Base-by-base conservation (phyloP, 2,113 vertebrate genomes). In the Tupaia chinensis region DNA sequence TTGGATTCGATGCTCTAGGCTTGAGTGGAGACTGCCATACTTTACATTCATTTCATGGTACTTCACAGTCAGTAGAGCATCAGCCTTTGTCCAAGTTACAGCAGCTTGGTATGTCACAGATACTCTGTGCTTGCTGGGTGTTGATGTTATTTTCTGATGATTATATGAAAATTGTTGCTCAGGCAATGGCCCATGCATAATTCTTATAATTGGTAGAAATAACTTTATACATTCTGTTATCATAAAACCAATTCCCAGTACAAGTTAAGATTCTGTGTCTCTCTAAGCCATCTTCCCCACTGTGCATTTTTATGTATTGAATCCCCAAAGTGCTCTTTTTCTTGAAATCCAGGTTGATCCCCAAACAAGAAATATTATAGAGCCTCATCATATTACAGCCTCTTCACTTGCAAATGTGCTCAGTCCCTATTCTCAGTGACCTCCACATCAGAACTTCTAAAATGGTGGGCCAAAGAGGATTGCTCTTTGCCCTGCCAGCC, bases 151-250 rank as follows among this genome's bases (percentile, higher is more conserved):
- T 94, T 95, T 87, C 68, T 87, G 73, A 63, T 63, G 93, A 34
- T 76, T 95, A 34, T 20, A 7, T 96, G 60, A 87, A 84, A 92
- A 84, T 84, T 92, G 29, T 72, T 78, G 53, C 79, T 70, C 76
- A 88, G n/a, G 20, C 29, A 87, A 25, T 94, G 56, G 23, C 44
- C 66, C 78, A 34, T 44, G 13, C n/a, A 61, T 94, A 72, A 94
- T 79, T 90, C 53, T 15, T 76, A 66, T 90, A 17, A 76, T 82
- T 65, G 23, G 11, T 70, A 77, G 78, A 72, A 88, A 80, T 58
- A 87, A 54, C 68, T n/a, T 76, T 93, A 23, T 77, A 14, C 86
- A 54, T 61, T 79, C 29, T 89, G 14, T 87, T 87, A 87, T n/a
- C 65, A n/a, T 93, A 61, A 89, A 87, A 72, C 53, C 89, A 86